These are phyloP conservation scores for Hippolais icterina DNA, from an alignment of 2,113 vertebrate genomes.

Conservation along the genomic window DNA sequence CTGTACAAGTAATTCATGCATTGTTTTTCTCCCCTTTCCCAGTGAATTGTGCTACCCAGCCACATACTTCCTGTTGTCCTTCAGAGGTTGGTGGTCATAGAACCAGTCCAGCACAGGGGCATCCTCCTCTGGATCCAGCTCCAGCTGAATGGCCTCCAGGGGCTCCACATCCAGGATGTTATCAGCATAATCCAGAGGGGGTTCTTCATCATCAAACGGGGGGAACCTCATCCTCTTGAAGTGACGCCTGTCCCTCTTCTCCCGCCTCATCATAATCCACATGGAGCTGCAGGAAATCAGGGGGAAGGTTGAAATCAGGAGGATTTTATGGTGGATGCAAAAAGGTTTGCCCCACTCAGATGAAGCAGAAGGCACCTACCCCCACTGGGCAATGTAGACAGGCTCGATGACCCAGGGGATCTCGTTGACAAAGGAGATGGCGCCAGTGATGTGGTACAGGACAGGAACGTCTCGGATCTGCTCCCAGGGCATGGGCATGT, in stretches of 20 bases:
- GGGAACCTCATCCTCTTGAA: constrained; percentile 99
- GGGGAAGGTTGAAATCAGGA: accelerated
- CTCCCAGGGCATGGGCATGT: constrained; percentile 99
- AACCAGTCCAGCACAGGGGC: constrained; percentile 91
- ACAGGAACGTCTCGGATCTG: constrained; percentile 97
- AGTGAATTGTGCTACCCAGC: neutral
- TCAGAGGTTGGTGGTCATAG: constrained; percentile 96
- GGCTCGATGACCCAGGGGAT: constrained; percentile 99
- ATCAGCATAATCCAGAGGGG: constrained; percentile 95
- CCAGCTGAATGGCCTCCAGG: constrained; percentile 96
- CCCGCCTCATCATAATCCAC: constrained; percentile 99
- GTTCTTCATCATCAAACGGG: constrained; percentile 96
- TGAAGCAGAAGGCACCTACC: constrained; percentile 75
- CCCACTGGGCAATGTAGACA: constrained; percentile 98
- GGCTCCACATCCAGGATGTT: constrained; percentile 98
- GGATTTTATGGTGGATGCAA: accelerated
- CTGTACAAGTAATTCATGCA: accelerated
- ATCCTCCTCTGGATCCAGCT: constrained; percentile 94
- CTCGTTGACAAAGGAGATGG: constrained; percentile 98
- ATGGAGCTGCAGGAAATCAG: constrained; percentile 80
- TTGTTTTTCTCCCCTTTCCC: neutral
- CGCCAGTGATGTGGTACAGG: constrained; percentile 96
- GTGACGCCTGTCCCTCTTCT: constrained; percentile 94
- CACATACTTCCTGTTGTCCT: constrained; percentile 89
- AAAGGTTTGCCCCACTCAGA: neutral